Evolutionary conservation across 2,888 invertebrate species (phyloP), one percentile per base, ranked within the genome.

Genomic region (Melanophora roralis): DNA sequence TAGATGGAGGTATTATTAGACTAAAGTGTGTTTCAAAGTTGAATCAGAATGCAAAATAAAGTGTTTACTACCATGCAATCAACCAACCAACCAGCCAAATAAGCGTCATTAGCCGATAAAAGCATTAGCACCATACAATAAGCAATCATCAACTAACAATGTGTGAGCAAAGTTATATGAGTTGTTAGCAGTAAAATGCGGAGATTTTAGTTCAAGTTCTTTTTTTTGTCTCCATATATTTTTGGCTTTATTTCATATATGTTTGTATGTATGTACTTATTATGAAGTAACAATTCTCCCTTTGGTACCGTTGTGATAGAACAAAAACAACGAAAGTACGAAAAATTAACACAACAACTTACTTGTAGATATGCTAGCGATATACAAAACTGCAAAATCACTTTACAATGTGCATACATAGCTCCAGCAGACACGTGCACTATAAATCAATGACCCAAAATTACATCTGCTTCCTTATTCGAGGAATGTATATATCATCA

Each of bases 41-140:
- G 75, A 69, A 75, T 64, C 71, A 45, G 72, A 80, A 80, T 75
- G 62, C 75, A 80, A 80, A 79, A 80, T 55, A 75, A 32, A 68
- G 76, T 69, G 27, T 53, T 14, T 51, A 38, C 40, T 59, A 23
- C 14, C 49, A 53, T 32, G 32, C 43, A 40, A 12, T 8, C 62
- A 62, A 38, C 38, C 27, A 27, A 60, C 32, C n/a, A 27, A 62
- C 36, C 27, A 64, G 64, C 55, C 51, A 69, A 40, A 21, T 36
- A 69, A 74, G 64, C 78, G 68, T 53, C 76, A 62, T 55, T 71
- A 72, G 72, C 51, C 67, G 67, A 64, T 76, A 72, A 72, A 80
- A 72, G 72, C 75, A 79, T 75, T 79, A 76, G 80, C 76, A 72
- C 67, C 67, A 60, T 47, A 72, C 72, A 78, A 72, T 72, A 78